Conservation (phyloP, 2,113 vertebrate genomes). For the Notothenia coriiceps region DNA sequence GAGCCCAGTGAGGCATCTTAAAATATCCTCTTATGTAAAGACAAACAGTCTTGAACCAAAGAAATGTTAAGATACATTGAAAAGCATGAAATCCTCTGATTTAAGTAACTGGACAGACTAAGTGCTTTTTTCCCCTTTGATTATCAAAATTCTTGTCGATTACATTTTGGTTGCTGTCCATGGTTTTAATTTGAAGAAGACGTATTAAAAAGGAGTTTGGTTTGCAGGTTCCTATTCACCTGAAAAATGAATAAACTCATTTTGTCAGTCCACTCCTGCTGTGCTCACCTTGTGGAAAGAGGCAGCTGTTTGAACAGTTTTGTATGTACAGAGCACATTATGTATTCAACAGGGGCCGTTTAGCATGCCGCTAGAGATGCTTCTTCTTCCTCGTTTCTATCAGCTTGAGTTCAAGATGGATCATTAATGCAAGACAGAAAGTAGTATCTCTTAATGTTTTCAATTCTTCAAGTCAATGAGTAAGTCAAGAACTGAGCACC, state of each 20-base stretch:
- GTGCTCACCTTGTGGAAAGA: conserved; percentile 31
- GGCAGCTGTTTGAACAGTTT: conserved; percentile 49
- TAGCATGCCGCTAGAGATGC: conserved; percentile 30
- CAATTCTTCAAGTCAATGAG: conserved; percentile 50
- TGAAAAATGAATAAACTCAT: conserved; percentile 31
- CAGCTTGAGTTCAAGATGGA: conserved; percentile 42
- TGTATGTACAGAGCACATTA: conserved; percentile 50
- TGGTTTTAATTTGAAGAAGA: neutral
- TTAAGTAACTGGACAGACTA: neutral
- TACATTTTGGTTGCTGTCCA: neutral
- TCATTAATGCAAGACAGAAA: conserved; percentile 11
- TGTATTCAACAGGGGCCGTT: conserved; percentile 23
- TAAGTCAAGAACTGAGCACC: conserved; percentile 56
- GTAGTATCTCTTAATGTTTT: conserved; percentile 47
- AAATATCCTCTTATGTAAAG: neutral
- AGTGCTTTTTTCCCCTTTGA: neutral
- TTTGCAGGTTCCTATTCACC: conserved; percentile 18
- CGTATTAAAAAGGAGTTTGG: neutral
- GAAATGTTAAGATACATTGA: neutral
- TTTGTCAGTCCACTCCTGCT: conserved; percentile 5
- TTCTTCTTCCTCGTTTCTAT: conserved; percentile 21
- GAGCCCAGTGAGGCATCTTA: neutral
- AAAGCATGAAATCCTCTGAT: neutral
- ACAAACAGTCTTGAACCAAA: neutral
- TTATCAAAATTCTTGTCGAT: neutral